Evolutionary conservation across 2,113 vertebrate genomes (phyloP).

Genomic region (Callorhinus ursinus): DNA sequence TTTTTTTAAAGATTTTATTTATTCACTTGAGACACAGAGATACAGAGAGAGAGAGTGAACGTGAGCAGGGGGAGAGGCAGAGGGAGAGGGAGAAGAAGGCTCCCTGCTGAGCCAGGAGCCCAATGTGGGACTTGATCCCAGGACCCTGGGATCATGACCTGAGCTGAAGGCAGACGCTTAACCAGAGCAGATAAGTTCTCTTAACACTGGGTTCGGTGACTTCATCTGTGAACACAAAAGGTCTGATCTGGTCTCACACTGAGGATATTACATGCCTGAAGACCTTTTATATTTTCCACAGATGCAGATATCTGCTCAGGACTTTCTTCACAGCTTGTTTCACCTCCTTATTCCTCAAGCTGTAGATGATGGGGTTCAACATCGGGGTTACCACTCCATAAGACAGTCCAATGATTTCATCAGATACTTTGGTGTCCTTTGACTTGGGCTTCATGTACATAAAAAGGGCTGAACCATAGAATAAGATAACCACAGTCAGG

Average conservation of each 20-base stretch:
- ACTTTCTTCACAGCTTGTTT: slow-evolving; percentile 70
- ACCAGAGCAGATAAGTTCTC: neutral
- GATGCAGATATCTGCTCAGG: neutral
- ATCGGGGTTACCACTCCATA: slow-evolving; percentile 73
- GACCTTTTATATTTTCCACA: slow-evolving; percentile 25
- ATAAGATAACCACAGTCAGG: slow-evolving; percentile 65
- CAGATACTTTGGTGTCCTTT: slow-evolving; percentile 52
- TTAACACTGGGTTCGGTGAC: neutral
- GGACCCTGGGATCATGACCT: too few relatives aligned
- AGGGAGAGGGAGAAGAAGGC: too few relatives aligned
- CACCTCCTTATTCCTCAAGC: slow-evolving; percentile 78
- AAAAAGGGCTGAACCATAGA: slow-evolving; percentile 71
- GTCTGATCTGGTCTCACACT: neutral
- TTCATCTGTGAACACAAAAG: neutral
- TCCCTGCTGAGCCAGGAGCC: too few relatives aligned
- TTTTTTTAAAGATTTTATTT: too few relatives aligned
- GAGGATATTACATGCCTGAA: neutral
- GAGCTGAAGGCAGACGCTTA: too few relatives aligned
- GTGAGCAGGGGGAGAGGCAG: too few relatives aligned
- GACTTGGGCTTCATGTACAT: slow-evolving; percentile 74
- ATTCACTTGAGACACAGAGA: too few relatives aligned
- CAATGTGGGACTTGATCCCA: too few relatives aligned
- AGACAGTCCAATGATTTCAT: slow-evolving; percentile 69
- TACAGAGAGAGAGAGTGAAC: too few relatives aligned
- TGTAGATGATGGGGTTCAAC: slow-evolving; percentile 80